Base-by-base conservation (phyloP, 2,888 invertebrate species). In the Epistrophe eligans region DNA sequence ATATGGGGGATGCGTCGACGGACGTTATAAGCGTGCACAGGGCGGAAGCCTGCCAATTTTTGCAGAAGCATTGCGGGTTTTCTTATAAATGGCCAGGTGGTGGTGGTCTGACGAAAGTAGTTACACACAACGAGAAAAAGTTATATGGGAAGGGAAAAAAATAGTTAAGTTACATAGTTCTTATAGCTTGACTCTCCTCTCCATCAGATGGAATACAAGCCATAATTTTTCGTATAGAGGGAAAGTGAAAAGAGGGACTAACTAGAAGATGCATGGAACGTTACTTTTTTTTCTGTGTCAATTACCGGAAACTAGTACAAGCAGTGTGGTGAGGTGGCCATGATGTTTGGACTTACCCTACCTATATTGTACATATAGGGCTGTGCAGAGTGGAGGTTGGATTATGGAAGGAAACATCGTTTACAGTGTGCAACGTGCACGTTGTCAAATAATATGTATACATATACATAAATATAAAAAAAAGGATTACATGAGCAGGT, bases 251-350 rank as follows among this genome's bases (percentile, higher is more conserved):
- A 57, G 72, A 17, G 17, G 6, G 38, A 15, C 48, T 57, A 24
- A 15, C 4, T 28, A 28, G 0, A 38, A 13, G 19, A 24, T 62
- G 19, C 15, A 24, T 24, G 43, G 40, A 43, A n/a, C 62, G 24
- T n/a, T n/a, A 52, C 24, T 62, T 40, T 62, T 55, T 74, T 87
- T 87, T 87, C 74, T 83, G 87, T 87, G 87, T 87, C 87, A 87
- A 87, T 77, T 87, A 87, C 87, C 87, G 83, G 83, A 83, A 83
- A 87, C 76, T 87, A 72, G 87, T 83, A 77, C 83, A 62, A 83
- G 76, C 58, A 43, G 43, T 45, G 24, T 13, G 35, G 32, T 38
- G 17, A 50, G 35, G 50, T 48, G 62, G 55, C 55, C 62, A 55
- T 60, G 70, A 43, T 57, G 77, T 43, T 64, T 19, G 67, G 45